Evolutionary conservation across 1,140 invertebrate species (phyloP), one percentile per base, ranked within the genome.

Genomic region (Varroa destructor): DNA sequence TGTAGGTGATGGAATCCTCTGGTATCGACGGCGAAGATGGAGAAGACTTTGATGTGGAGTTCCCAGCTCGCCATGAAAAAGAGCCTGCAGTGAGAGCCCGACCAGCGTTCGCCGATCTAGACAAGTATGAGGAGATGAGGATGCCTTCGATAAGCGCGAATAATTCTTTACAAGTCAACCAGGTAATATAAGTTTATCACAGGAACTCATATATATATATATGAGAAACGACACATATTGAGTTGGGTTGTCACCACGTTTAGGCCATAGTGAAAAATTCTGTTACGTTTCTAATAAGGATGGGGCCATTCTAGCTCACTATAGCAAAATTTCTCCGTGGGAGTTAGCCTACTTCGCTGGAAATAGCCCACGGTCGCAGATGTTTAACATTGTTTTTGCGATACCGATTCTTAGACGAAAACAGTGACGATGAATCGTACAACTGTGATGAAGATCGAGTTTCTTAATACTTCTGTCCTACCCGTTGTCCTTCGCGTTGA

Each of bases 371-470:
- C 25, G 25, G 25, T 25, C 25, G 25, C 25, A 25, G 25, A 25
- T 25, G 25, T 25, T 25, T 25, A 25, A 25, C 25, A 25, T 25
- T 8, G 46, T 8, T 51, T 8, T 3, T 51, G 3, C 46, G 3
- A 3, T 40, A 14, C 40, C 61, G 12, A 36, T 25, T 40, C 8
- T n/a, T 2, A 67, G 61, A 67, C 61, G 8, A 40, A 67, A 37
- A 40, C 61, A 1, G 61, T 67, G 10, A 67, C 37, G 14, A 37
- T 67, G 61, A 67, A 67, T 46, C 61, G 61, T 14, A 67, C 61
- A 12, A 67, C 61, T 36, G 61, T 67, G 12, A 37, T 67, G 1
- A 67, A 67, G 61, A 67, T 67, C 37, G 61, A 67, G 8, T 67
- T 67, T 46, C 14, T 43, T 37, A 67, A 67, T 37, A 67, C 61